Conservation (phyloP, 1,140 invertebrate species). For the Scaptomyza pallida region DNA sequence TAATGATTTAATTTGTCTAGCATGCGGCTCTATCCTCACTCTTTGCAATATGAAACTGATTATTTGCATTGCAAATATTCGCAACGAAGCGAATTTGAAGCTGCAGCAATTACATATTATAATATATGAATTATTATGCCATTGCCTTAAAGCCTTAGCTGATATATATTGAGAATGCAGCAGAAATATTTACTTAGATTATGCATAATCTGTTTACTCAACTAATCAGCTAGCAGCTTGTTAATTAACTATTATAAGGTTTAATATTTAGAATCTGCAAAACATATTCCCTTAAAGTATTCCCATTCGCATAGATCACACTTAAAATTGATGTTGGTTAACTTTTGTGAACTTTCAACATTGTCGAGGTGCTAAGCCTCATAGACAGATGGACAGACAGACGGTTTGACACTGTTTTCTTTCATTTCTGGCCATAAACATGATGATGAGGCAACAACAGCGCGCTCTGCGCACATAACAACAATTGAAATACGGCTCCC, state of each 20-base stretch:
- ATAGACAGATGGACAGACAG: background rate
- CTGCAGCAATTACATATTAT: slow-evolving; percentile 53
- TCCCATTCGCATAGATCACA: background rate
- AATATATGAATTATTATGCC: background rate
- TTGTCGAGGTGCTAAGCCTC: slow-evolving; percentile 17
- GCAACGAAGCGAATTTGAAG: slow-evolving; percentile 46
- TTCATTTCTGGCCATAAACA: slow-evolving; percentile 21
- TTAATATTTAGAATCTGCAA: background rate
- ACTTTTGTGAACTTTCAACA: slow-evolving; percentile 8
- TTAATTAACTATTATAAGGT: too few species aligned
- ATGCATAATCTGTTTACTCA: too few species aligned
- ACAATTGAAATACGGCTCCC: slow-evolving; percentile 79
- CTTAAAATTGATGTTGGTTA: slow-evolving; percentile 14
- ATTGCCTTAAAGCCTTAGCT: slow-evolving; percentile 15
- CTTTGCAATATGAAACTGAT: slow-evolving; percentile 64
- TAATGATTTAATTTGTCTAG: slow-evolving; percentile 76
- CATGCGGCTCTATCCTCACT: slow-evolving; percentile 37
- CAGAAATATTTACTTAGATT: background rate
- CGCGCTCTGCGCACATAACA: too few species aligned
- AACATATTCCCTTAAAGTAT: background rate
- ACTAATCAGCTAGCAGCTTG: too few species aligned
- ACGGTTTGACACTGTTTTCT: slow-evolving; percentile 20
- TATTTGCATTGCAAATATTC: slow-evolving; percentile 76
- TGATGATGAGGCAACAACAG: slow-evolving; percentile 55
- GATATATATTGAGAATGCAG: slow-evolving; percentile 20